phyloP scores from a whole-genome alignment of 1,140 invertebrate species.

The Anagrus nilaparvatae region DNA sequence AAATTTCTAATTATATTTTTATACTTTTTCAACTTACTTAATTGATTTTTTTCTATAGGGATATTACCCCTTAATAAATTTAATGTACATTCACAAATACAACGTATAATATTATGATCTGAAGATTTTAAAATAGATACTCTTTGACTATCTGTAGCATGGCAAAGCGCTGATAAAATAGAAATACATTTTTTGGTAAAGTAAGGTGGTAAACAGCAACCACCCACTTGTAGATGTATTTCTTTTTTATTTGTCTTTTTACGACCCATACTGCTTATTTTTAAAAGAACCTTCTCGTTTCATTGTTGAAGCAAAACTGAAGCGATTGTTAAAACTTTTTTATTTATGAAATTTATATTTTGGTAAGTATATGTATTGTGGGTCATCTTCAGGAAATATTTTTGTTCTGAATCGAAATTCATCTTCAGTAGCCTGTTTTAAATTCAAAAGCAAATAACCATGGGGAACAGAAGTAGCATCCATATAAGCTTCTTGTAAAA shows the following conservation, averaged over 20 bases:
- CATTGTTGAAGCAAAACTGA: not conserved
- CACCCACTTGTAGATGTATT: too few relatives aligned
- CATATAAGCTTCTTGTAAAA: constrained; percentile 11
- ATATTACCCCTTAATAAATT: constrained; percentile 14
- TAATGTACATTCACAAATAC: constrained; percentile 19
- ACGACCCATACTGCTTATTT: too few relatives aligned
- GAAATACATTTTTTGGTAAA: constrained; percentile 5
- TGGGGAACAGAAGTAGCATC: constrained; percentile 28
- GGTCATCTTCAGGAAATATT: constrained; percentile 15
- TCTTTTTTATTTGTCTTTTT: too few relatives aligned
- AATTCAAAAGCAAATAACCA: constrained; percentile 30
- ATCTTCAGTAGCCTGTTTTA: constrained; percentile 28
- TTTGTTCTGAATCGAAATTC: constrained; percentile 21
- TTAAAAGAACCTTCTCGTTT: too few relatives aligned
- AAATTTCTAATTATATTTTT: too few relatives aligned
- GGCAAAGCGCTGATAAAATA: not conserved
- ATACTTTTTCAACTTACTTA: too few relatives aligned
- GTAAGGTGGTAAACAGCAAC: too few relatives aligned
- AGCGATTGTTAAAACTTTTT: constrained; percentile 6
- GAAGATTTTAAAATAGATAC: constrained; percentile 11
- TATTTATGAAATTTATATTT: constrained; percentile 9
- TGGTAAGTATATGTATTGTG: constrained; percentile 11
- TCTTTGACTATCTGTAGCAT: constrained; percentile 9
- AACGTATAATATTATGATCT: constrained; percentile 11
- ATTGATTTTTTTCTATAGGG: too few relatives aligned